These are phyloP conservation scores for Mesembrinibis cayennensis DNA, from an alignment of 2,113 vertebrate species.

Conservation along the genomic window DNA sequence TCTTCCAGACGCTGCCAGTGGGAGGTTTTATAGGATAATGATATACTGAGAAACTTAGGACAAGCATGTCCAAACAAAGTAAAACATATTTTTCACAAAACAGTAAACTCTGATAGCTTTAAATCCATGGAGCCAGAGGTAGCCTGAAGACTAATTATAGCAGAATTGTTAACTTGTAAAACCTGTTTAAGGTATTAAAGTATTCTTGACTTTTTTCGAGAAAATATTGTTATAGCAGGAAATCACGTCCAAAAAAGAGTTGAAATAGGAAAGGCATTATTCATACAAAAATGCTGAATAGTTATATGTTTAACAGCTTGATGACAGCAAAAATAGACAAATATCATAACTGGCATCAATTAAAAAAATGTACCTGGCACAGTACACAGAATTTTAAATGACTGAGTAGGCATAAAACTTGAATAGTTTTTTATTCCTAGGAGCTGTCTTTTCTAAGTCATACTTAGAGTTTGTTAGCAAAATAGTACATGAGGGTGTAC, in stretches of 20 bases:
- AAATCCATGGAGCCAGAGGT: constrained; percentile 37
- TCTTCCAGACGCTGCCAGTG: constrained; percentile 56
- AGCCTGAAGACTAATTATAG: constrained; percentile 43
- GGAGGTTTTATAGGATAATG: constrained; percentile 68
- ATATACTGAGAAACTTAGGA: constrained; percentile 63
- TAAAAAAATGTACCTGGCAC: background rate
- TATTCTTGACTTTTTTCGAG: constrained; percentile 11
- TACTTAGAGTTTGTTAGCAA: background rate
- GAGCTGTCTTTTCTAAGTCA: background rate
- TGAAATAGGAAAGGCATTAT: background rate
- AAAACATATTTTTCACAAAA: constrained; percentile 64
- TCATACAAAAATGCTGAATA: background rate
- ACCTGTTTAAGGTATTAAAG: constrained; percentile 25
- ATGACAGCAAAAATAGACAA: background rate
- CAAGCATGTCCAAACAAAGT: constrained; percentile 68
- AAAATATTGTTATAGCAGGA: constrained; percentile 23
- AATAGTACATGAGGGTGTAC: background rate
- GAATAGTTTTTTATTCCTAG: background rate
- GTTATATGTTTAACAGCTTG: background rate
- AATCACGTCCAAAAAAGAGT: constrained; percentile 9
- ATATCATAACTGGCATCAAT: background rate
- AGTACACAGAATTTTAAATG: background rate
- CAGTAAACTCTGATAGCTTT: constrained; percentile 58
- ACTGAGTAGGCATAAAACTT: background rate
- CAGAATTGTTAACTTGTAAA: constrained; percentile 46